Conservation (phyloP, 2,888 invertebrate species). For the Heterodera filipjevi region DNA sequence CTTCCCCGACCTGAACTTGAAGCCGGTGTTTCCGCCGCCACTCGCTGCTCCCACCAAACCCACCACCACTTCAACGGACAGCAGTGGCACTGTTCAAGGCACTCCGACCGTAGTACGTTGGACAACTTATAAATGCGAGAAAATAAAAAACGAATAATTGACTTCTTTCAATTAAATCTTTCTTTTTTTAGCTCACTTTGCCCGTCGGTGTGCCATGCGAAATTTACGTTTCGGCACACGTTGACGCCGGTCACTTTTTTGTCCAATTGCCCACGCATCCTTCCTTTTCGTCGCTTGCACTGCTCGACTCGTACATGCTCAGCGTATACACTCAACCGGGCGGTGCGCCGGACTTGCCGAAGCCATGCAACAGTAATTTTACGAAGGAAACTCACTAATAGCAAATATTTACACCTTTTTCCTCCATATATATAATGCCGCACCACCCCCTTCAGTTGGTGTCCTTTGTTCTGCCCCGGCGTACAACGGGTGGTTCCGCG, state of each 20-base stretch:
- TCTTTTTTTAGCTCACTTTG: conserved; percentile 75
- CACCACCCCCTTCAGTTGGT: conserved; percentile 75
- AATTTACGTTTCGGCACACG: conserved; percentile 83
- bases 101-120: conserved; percentile 20
- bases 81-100: conserved; percentile 25
- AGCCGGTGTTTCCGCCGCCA: conserved; percentile 63
- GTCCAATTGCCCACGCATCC: conserved; percentile 94
- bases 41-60: neutral
- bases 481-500: conserved; percentile 74
- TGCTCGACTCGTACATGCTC: conserved; percentile 80
- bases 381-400: no score
- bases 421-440: no score
- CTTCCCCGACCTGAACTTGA: conserved; percentile 65
- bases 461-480: conserved; percentile 86
- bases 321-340: conserved; percentile 77
- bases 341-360: conserved; percentile 80
- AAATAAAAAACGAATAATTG: no score
- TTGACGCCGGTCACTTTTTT: conserved; percentile 86
- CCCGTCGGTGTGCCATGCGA: conserved; percentile 91
- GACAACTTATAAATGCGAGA: no score
- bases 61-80: conserved; percentile 5
- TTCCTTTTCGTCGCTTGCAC: conserved; percentile 81
- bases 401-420: no score
- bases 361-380: conserved; percentile 77
- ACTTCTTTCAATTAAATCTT: no score